phyloP scores from a whole-genome alignment of 1,140 invertebrate genomes.

The Odontomachus brunneus region DNA sequence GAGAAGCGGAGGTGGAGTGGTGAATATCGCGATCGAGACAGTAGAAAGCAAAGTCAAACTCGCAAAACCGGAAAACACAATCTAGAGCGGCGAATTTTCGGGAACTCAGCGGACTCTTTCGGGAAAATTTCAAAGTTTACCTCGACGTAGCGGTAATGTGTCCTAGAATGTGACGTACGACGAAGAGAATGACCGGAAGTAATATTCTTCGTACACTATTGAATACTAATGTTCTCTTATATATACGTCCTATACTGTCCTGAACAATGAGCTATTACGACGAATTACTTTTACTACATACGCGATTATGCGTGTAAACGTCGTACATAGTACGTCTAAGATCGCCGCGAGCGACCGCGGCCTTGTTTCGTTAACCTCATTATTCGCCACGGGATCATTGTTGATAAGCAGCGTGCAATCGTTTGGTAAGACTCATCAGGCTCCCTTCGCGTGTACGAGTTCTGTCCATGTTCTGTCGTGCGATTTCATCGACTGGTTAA shows the following conservation, averaged over 20 bases:
- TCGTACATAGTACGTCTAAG: background rate
- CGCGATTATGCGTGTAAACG: background rate
- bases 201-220: slow-evolving; percentile 19
- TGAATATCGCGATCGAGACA: too few species aligned
- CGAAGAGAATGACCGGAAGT: slow-evolving; percentile 20
- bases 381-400: background rate
- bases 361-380: slow-evolving; percentile 48
- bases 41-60: too few species aligned
- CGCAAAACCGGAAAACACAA: background rate
- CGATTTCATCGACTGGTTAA: slow-evolving; percentile 2
- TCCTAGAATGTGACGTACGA: background rate
- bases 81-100: too few species aligned
- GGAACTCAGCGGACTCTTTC: too few species aligned
- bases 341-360: background rate
- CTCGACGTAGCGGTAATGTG: background rate
- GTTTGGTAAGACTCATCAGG: slow-evolving; percentile 13
- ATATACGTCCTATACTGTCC: too few species aligned
- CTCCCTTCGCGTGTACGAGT: slow-evolving; percentile 9
- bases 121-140: background rate
- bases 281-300: background rate
- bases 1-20: too few species aligned
- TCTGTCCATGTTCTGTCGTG: too few species aligned
- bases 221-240: slow-evolving; percentile 5
- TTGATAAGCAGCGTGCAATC: slow-evolving; percentile 1
- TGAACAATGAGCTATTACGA: background rate